A percentile compares a stretch with the other conserved stretches of the same genome.
Conservation (phyloP, 2,888 invertebrate genomes). For the Hirtodrosophila duncani region DNA sequence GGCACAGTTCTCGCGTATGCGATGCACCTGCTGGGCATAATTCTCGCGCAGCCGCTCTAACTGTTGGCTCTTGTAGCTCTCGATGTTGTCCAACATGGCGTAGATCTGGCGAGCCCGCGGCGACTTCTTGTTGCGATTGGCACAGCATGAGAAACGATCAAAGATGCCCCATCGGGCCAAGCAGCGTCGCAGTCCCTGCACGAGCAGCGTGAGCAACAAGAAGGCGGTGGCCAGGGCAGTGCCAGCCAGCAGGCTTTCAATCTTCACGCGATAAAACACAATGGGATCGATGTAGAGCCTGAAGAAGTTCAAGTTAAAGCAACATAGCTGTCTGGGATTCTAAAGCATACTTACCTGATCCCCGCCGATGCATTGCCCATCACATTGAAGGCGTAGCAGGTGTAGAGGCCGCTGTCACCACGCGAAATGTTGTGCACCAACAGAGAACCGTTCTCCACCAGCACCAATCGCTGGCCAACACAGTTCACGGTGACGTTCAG, state of each 20-base stretch:
- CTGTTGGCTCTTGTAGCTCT: slow-evolving; percentile 92
- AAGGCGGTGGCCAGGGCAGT: slow-evolving; percentile 88
- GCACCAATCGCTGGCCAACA: slow-evolving; percentile 62
- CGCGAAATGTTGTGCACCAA: slow-evolving; percentile 85
- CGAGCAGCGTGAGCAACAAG: slow-evolving; percentile 87
- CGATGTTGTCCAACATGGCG: slow-evolving; percentile 93
- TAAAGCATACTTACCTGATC: slow-evolving; percentile 78
- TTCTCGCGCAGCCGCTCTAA: slow-evolving; percentile 93
- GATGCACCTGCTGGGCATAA: slow-evolving; percentile 93
- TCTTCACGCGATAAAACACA: slow-evolving; percentile 89
- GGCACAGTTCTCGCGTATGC: slow-evolving; percentile 94
- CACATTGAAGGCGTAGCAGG: slow-evolving; percentile 91
- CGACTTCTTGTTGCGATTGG: slow-evolving; percentile 82
- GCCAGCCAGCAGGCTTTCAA: slow-evolving; percentile 90
- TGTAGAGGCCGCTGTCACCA: slow-evolving; percentile 90
- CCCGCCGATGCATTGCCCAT: slow-evolving; percentile 87
- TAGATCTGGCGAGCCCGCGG: slow-evolving; percentile 91
- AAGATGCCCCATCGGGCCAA: slow-evolving; percentile 79
- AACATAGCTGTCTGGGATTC: neutral
- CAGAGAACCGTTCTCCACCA: slow-evolving; percentile 88
- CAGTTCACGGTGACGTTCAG: slow-evolving; percentile 57
- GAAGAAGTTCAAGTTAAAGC: neutral
- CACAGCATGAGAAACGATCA: slow-evolving; percentile 85
- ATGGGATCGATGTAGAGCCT: slow-evolving; percentile 90
- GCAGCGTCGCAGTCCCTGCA: slow-evolving; percentile 85